Conservation (phyloP, 2,888 invertebrate genomes). For the Scaptodrosophila latifasciaeformis region DNA sequence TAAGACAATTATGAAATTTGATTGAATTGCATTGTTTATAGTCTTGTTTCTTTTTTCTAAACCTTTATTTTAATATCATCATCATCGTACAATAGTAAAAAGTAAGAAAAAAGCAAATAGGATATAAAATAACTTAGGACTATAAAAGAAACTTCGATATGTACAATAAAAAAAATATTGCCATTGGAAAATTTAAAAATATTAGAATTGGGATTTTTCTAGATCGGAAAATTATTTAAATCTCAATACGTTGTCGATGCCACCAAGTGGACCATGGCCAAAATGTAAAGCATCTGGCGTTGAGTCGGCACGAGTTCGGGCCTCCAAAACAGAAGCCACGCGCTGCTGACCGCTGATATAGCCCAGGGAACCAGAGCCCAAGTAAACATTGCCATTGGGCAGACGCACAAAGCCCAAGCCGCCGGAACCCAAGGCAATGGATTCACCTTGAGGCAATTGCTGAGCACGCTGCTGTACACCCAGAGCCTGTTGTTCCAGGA, state of each 20-base stretch:
- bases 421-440: slow-evolving; percentile 74
- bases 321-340: slow-evolving; percentile 57
- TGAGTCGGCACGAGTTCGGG: slow-evolving; percentile 69
- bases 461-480: slow-evolving; percentile 39
- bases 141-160: slow-evolving; percentile 4
- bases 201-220: neutral
- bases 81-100: no score
- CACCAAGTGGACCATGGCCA: slow-evolving; percentile 69
- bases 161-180: neutral
- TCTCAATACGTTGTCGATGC: slow-evolving; percentile 44
- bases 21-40: no score
- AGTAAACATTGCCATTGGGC: slow-evolving; percentile 72
- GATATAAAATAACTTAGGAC: no score
- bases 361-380: slow-evolving; percentile 75
- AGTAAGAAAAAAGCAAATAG: no score
- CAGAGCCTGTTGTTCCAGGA: slow-evolving; percentile 46
- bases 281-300: slow-evolving; percentile 70
- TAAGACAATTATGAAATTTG: no score
- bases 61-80: neutral
- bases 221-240: slow-evolving; percentile 36
- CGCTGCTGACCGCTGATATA: slow-evolving; percentile 72
- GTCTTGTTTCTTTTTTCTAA: no score
- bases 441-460: slow-evolving; percentile 30
- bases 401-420: slow-evolving; percentile 73
- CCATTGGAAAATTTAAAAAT: neutral